Evolutionary conservation across 2,888 invertebrate genomes (phyloP), one percentile per base, ranked within the genome.

Genomic region (Noctuana brunneofusca): DNA sequence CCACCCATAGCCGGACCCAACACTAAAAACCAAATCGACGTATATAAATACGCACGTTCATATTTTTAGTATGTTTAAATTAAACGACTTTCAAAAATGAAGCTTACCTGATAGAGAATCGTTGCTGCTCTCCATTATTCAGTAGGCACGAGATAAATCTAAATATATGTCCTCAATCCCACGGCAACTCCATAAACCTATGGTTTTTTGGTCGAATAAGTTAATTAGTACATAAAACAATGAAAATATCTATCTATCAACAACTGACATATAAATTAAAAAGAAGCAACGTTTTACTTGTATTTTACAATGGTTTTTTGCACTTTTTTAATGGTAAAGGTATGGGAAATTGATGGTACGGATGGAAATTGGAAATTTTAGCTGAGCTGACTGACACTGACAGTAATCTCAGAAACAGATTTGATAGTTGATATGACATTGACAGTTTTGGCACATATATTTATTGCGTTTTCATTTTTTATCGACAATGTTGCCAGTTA

Each of bases 81-180:
- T 11, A 30, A 22, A 24, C 6, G 4, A 14, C 22, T n/a, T 2
- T 55, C 6, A 18, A 30, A 50, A 46, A 50, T 49, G 5, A 16
- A 64, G 80, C 80, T 75, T 74, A 87, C 90, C 86, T 24, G 88
- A 84, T 67, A 90, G 73, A 30, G 89, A 87, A 72, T 89, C 89
- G 69, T 78, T 88, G 70, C 87, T 88, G 30, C 83, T 80, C 70
- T 90, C 87, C 90, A 90, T 90, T 69, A 72, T 83, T 63, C 50
- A 46, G n/a, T 65, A 62, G 64, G 55, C 48, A 54, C 24, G 27
- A 50, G 65, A 70, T 58, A 71, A 67, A 63, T 54, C 35, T 35
- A 35, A 57, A 55, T 18, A 41, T 43, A 22, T 52, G 18, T 24
- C 16, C 46, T 62, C 53, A 68, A 64, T 57, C 58, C 38, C 62